Evolutionary conservation across 2,888 invertebrate genomes (phyloP).

Genomic region (Brachynemurus nebulosus): DNA sequence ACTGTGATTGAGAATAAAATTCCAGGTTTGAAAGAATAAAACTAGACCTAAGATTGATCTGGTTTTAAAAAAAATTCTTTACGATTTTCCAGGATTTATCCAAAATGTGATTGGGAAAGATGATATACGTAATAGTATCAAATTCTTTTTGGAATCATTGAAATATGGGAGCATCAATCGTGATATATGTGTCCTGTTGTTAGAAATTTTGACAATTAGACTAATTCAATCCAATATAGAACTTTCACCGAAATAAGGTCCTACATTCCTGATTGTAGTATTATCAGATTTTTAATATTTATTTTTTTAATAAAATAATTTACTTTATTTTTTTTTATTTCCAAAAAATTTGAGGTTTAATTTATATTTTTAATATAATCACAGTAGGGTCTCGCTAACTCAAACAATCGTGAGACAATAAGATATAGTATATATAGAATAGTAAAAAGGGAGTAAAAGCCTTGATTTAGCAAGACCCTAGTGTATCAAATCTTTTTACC

Average conservation of each 20-base stretch:
- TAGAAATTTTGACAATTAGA: conserved; percentile 29
- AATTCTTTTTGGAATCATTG: conserved; percentile 31
- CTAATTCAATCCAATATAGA: conserved; percentile 20
- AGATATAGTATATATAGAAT: no score
- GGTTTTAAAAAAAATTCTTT: neutral
- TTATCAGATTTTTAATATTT: neutral
- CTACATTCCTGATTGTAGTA: neutral
- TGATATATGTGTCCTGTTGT: conserved; percentile 34
- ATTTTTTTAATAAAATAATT: neutral
- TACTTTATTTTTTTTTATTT: neutral
- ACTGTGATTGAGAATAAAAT: conserved; percentile 21
- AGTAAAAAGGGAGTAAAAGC: no score
- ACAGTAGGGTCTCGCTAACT: no score
- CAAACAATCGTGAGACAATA: no score
- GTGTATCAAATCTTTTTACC: no score
- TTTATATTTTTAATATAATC: no score
- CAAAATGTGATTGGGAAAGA: conserved; percentile 30
- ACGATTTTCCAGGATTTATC: conserved; percentile 22
- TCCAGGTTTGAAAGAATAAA: conserved; percentile 23
- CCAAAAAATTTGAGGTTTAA: no score
- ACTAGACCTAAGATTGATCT: no score
- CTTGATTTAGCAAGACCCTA: no score
- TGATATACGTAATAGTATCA: conserved; percentile 26
- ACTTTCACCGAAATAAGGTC: conserved; percentile 6
- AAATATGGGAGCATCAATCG: conserved; percentile 34